These are phyloP conservation scores for Chymomyza amoena DNA, from an alignment of 2,888 invertebrate genomes.

Conservation along the genomic window DNA sequence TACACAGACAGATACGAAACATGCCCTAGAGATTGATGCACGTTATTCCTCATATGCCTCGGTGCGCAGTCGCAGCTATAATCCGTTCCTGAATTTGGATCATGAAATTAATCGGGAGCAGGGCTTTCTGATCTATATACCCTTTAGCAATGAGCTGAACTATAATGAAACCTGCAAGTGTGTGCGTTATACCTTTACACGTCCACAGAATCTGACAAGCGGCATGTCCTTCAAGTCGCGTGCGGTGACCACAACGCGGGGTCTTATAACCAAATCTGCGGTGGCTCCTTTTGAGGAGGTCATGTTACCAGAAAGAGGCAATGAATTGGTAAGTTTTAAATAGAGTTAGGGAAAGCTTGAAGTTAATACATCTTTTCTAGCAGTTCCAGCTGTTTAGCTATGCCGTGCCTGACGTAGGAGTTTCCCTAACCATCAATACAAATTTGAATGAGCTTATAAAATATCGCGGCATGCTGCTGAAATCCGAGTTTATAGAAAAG, in stretches of 20 bases:
- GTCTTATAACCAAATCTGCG: slow-evolving; percentile 74
- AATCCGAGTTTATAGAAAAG: slow-evolving; percentile 79
- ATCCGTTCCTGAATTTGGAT: slow-evolving; percentile 83
- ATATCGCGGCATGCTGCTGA: slow-evolving; percentile 76
- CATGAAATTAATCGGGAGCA: slow-evolving; percentile 85
- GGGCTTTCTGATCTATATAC: slow-evolving; percentile 84
- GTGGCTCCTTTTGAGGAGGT: slow-evolving; percentile 74
- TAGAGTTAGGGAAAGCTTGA: not conserved
- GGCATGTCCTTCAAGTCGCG: slow-evolving; percentile 78
- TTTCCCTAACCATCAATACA: slow-evolving; percentile 74
- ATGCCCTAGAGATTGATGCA: slow-evolving; percentile 83
- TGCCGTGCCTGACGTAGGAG: slow-evolving; percentile 75
- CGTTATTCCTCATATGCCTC: slow-evolving; percentile 81
- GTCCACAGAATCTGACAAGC: slow-evolving; percentile 77
- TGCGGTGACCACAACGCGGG: slow-evolving; percentile 76
- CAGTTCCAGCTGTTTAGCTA: slow-evolving; percentile 76
- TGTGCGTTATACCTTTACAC: slow-evolving; percentile 74
- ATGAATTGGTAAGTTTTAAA: slow-evolving; percentile 43
- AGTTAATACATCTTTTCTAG: not conserved
- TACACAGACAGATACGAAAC: slow-evolving; percentile 80
- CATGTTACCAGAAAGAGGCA: slow-evolving; percentile 74
- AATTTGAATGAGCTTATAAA: slow-evolving; percentile 77
- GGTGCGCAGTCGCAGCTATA: slow-evolving; percentile 80
- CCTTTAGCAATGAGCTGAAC: slow-evolving; percentile 80
- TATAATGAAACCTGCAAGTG: slow-evolving; percentile 70